These are phyloP conservation scores for Drosophila emarginata DNA, from an alignment of 2,888 invertebrate species.

Conservation along the genomic window DNA sequence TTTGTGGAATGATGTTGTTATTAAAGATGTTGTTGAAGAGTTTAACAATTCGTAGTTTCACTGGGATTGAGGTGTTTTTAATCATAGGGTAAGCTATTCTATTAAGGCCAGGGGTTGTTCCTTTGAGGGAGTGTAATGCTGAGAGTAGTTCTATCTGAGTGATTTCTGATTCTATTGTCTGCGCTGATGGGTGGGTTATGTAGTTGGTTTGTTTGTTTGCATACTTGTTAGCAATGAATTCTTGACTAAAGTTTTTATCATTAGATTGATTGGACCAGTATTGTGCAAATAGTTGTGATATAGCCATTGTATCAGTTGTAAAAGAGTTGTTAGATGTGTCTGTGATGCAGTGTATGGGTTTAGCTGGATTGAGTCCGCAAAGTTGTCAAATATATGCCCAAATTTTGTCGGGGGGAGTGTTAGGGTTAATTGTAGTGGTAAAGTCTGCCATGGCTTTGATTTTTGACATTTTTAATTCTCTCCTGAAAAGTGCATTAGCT, in stretches of 20 bases:
- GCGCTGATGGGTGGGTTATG: not conserved
- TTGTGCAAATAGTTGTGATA: not conserved
- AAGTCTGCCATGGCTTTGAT: not conserved
- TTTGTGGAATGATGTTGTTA: not conserved
- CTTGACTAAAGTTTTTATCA: not conserved
- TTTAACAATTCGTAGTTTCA: not conserved
- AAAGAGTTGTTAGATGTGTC: not conserved
- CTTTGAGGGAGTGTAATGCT: conserved; percentile 11
- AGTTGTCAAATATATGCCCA: not conserved
- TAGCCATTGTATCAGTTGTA: not conserved
- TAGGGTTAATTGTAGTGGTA: too few species aligned
- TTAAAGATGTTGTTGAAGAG: not conserved
- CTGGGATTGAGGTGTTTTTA: not conserved
- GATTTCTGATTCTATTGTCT: not conserved
- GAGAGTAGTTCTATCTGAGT: not conserved
- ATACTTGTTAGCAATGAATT: not conserved
- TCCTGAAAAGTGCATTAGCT: too few species aligned
- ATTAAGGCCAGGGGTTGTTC: conserved; percentile 6
- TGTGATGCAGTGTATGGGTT: conserved; percentile 6
- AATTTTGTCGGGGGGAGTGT: not conserved
- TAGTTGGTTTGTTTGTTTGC: not conserved
- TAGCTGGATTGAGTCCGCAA: not conserved
- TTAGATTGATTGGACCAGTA: not conserved
- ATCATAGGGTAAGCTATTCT: not conserved
- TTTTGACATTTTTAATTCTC: too few species aligned